Base-by-base conservation (phyloP, 1,140 invertebrate genomes). In the Brachionus sp. region DNA sequence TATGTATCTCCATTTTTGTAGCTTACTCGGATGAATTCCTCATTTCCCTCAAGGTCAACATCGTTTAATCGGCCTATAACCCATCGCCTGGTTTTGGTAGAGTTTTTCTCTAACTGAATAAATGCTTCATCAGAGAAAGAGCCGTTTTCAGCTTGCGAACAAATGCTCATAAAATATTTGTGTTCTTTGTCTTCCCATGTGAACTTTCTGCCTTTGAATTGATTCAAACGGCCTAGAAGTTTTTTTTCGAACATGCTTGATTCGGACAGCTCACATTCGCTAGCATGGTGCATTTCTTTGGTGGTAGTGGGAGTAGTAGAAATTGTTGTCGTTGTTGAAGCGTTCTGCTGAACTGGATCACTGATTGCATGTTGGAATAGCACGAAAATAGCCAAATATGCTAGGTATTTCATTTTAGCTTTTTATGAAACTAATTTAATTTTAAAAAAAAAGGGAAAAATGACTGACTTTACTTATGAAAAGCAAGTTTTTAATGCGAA, bases 1-100 rank as follows among this genome's bases (percentile, higher is more conserved):
- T 80, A 80, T n/a, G 3, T 29, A 19, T 80, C 77, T 5, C 77
- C 77, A 66, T 80, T 66, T 33, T 80, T 80, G 29, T 80, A 80
- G 6, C 9, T 19, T 29, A 80, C 7, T 16, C 77, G 5, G 33
- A 80, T 62, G 9, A 66, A 62, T 10, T 37, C 35, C 2, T 23
- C 19, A 33, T 13, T 35, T 33, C 50, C 33, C 35, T 80, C 77
- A 6, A 80, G 23, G 42, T 80, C 77, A 29, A 80, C 77, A 35
- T 80, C 77, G 10, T 57, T 19, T n/a, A 80, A 25, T 42, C 77
- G 50, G 3, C 77, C 77, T 2, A 80, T 10, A 13, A 80, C 77
- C 16, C 53, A 57, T 62, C 4, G 9, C 16, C 35, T 80, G 5
- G 9, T 5, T 16, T 50, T 50, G 10, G 10, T 5, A 3, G 23